Conservation (phyloP, 1,140 invertebrate species). For the Drosophila mojavensis region DNA sequence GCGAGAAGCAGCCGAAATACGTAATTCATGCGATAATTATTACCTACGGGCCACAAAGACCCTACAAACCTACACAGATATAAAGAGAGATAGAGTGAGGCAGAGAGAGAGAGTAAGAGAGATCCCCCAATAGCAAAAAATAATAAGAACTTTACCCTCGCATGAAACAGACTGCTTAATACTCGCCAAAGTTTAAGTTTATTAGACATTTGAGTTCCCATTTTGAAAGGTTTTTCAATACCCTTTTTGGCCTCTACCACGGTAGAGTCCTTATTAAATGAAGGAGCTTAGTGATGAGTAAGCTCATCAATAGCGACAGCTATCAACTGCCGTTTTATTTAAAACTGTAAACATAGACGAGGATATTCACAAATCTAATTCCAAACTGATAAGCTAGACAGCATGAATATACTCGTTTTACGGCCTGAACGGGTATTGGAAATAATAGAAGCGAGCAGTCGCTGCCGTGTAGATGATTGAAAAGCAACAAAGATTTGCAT, state of each 20-base stretch:
- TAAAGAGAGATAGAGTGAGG: slow-evolving; percentile 6
- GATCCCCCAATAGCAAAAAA: slow-evolving; percentile 7
- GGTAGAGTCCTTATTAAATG: too few relatives aligned
- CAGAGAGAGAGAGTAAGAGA: slow-evolving; percentile 19
- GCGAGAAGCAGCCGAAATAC: slow-evolving; percentile 74
- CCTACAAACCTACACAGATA: slow-evolving; percentile 23
- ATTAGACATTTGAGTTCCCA: too few relatives aligned
- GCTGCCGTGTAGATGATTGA: slow-evolving; percentile 69
- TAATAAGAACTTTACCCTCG: neutral
- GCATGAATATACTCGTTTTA: neutral
- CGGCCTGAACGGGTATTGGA: neutral
- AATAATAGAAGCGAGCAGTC: slow-evolving; percentile 55
- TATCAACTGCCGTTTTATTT: too few relatives aligned
- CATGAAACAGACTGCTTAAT: neutral
- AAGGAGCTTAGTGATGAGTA: too few relatives aligned
- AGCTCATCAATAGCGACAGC: too few relatives aligned
- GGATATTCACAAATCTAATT: too few relatives aligned
- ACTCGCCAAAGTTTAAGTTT: neutral
- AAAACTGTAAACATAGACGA: too few relatives aligned
- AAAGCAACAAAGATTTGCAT: slow-evolving; percentile 78
- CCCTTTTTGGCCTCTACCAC: too few relatives aligned
- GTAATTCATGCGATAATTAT: slow-evolving; percentile 82
- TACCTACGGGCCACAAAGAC: slow-evolving; percentile 61
- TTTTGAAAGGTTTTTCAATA: too few relatives aligned
- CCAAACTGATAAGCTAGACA: too few relatives aligned